Evolutionary conservation across 2,888 invertebrate species (phyloP), one percentile per base, ranked within the genome.

Genomic region (Xylota segnis): DNA sequence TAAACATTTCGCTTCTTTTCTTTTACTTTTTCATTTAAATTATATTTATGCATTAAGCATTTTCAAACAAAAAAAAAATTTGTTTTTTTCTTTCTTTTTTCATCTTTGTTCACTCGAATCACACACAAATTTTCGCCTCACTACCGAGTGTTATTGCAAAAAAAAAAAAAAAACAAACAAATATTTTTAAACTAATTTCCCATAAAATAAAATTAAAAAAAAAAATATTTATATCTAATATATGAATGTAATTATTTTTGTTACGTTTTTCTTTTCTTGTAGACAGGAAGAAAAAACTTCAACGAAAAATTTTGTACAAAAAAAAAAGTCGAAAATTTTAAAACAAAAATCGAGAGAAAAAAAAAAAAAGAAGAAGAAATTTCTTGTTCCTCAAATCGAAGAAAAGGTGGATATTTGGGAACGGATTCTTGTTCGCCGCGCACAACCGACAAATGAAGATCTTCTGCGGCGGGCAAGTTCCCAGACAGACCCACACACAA

Each of bases 361-460:
- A 52, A 61, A 45, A 18, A 63, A 63, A 54, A 37, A 40, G 47
- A 43, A 72, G 68, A 66, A 40, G 47, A 43, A 72, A 74, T 59
- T 32, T 72, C 47, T 56, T 56, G 47, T 71, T 71, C 32, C 45
- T 75, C 54, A 50, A 68, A 66, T 63, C 68, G 34, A 47, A 52
- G 29, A 70, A 61, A 86, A 86, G 86, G 82, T 82, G 75, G 68
- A 82, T 70, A 40, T 83, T 78, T 78, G 70, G 87, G 87, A 84
- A 87, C 83, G 77, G 71, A 83, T 86, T 87, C 61, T 81, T 82
- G 88, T 87, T 88, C 88, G 88, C 89, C 88, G 89, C 89, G 89
- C 90, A 91, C 91, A 90, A 91, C 91, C 92, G 91, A 90, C 90
- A 91, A 91, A 91, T 90, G 90, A 91, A 91, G 91, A 91, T 92